These are phyloP conservation scores for Mechanitis mazaeus DNA, from an alignment of 2,888 invertebrate species.

Conservation along the genomic window DNA sequence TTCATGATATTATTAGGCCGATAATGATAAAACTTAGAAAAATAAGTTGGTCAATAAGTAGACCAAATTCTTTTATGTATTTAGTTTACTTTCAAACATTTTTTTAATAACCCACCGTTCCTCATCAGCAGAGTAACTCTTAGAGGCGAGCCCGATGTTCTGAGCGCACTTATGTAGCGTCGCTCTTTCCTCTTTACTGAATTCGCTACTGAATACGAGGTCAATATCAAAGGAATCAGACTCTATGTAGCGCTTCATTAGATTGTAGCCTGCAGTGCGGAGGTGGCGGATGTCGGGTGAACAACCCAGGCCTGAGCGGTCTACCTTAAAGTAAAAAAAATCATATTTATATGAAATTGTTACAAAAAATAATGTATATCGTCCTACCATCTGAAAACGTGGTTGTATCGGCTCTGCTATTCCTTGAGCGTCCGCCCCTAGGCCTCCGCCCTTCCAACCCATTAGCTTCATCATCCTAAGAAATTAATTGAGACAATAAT, in stretches of 20 bases:
- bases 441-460: slow-evolving; percentile 86
- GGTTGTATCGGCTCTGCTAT: slow-evolving; percentile 79
- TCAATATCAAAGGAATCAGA: slow-evolving; percentile 72
- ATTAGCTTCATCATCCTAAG: slow-evolving; percentile 81
- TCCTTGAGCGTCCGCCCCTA: slow-evolving; percentile 80
- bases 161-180: slow-evolving; percentile 75
- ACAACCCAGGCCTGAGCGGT: slow-evolving; percentile 61
- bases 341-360: background rate
- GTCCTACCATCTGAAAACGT: slow-evolving; percentile 61
- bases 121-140: slow-evolving; percentile 67
- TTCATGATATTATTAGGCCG: too few species aligned
- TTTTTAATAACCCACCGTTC: slow-evolving; percentile 38
- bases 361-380: background rate
- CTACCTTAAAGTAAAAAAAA: slow-evolving; percentile 41
- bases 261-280: slow-evolving; percentile 39
- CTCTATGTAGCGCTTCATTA: slow-evolving; percentile 53
- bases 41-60: too few species aligned
- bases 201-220: slow-evolving; percentile 74
- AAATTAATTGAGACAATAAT: too few species aligned
- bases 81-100: background rate
- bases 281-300: slow-evolving; percentile 39
- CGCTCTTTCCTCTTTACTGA: slow-evolving; percentile 80
- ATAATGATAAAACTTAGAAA: too few species aligned
- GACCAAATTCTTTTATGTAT: too few species aligned
- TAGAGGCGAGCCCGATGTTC: slow-evolving; percentile 62